phyloP scores from a whole-genome alignment of 2,797 vertebrate genomes.

The Microtus agrestis region DNA sequence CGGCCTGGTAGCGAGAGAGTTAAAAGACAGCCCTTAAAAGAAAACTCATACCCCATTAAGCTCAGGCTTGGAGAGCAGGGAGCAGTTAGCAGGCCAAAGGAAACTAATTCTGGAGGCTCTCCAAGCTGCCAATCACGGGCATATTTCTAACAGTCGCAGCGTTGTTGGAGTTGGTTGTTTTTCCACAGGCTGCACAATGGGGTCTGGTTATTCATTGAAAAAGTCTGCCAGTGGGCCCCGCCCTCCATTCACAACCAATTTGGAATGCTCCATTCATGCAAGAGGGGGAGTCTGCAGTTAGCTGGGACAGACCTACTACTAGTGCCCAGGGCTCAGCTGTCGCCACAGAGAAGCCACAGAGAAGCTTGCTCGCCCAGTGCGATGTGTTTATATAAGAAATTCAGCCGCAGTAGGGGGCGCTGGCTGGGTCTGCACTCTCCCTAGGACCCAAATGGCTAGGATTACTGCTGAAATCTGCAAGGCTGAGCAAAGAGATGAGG shows the following conservation, averaged over 20 bases:
- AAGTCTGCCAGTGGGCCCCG: constrained; percentile 85
- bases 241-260: constrained; percentile 91
- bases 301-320: constrained; percentile 77
- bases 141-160: constrained; percentile 87
- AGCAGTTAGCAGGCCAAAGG: constrained; percentile 85
- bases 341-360: constrained; percentile 72
- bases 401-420: constrained; percentile 81
- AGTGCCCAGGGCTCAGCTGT: constrained; percentile 88
- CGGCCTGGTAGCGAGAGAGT: constrained; percentile 76
- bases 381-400: constrained; percentile 86
- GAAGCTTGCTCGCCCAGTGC: constrained; percentile 73
- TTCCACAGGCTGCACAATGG: constrained; percentile 87
- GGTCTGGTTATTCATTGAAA: constrained; percentile 89
- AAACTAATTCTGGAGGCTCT: constrained; percentile 87
- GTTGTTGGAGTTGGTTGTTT: constrained; percentile 89
- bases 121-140: constrained; percentile 87
- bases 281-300: constrained; percentile 66
- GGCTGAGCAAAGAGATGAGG: constrained; percentile 2
- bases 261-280: constrained; percentile 87
- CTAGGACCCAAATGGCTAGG: not conserved
- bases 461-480: constrained; percentile 63
- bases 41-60: constrained; percentile 78
- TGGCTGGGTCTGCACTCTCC: constrained; percentile 43
- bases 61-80: constrained; percentile 77
- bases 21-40: constrained; percentile 75